A percentile compares a stretch with the other conserved stretches of the same genome.
These are phyloP conservation scores for Hyles lineata DNA, from an alignment of 2,888 invertebrate genomes.

Conservation along the genomic window DNA sequence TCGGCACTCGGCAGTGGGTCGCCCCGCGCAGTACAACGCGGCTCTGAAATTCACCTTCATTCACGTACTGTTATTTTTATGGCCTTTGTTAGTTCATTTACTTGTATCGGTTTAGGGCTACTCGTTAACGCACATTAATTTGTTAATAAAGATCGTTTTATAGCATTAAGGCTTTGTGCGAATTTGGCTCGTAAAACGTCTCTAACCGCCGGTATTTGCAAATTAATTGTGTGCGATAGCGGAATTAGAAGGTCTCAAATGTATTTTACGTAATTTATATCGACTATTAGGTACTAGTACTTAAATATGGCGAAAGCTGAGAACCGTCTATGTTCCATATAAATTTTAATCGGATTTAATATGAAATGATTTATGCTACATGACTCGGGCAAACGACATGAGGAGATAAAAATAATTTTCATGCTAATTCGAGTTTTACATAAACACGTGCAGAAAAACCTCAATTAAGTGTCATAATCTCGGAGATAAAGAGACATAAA, in stretches of 20 bases:
- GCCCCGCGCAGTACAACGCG: constrained; percentile 49
- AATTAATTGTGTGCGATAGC: constrained; percentile 8
- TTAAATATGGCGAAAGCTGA: background rate
- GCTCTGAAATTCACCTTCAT: constrained; percentile 58
- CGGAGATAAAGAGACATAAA: constrained; percentile 76
- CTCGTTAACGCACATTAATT: constrained; percentile 31
- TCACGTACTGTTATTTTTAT: constrained; percentile 56
- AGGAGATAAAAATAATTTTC: constrained; percentile 35
- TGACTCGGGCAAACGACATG: constrained; percentile 34
- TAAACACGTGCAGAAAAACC: constrained; percentile 64
- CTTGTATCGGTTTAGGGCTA: constrained; percentile 44
- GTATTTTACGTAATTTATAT: background rate
- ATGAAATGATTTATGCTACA: constrained; percentile 6
- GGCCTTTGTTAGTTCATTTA: constrained; percentile 60
- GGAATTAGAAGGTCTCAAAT: background rate
- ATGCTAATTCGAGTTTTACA: constrained; percentile 40
- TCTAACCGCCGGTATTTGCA: constrained; percentile 14
- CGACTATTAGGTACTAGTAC: background rate
- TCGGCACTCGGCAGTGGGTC: constrained; percentile 44
- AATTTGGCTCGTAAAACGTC: constrained; percentile 16
- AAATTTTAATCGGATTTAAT: constrained; percentile 5
- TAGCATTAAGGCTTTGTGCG: constrained; percentile 19
- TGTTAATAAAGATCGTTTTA: constrained; percentile 27
- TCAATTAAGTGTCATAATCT: constrained; percentile 71
- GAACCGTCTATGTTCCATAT: background rate